Evolutionary conservation across 2,113 vertebrate genomes (phyloP).

Genomic region (Seriola quinqueradiata): DNA sequence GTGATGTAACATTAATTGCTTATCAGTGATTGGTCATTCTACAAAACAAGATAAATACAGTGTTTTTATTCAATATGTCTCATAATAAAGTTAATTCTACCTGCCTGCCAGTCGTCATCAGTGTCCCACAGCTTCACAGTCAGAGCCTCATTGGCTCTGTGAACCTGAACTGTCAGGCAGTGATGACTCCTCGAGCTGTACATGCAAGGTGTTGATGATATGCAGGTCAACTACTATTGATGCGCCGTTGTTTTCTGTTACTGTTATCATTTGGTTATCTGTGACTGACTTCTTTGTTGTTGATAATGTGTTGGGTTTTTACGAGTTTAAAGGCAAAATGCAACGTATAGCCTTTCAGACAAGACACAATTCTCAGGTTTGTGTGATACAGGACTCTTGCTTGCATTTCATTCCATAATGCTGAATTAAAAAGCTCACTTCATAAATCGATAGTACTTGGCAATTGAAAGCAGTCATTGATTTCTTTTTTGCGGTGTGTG

Average conservation of each 20-base stretch:
- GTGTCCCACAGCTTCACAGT: background rate
- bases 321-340: too few relatives aligned
- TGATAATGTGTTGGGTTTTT: too few relatives aligned
- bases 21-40: too few relatives aligned
- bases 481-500: too few relatives aligned
- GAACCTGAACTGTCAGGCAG: background rate
- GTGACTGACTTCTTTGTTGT: background rate
- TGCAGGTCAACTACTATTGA: background rate
- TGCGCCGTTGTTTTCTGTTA: background rate
- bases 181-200: background rate
- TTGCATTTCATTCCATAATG: too few relatives aligned
- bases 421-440: too few relatives aligned
- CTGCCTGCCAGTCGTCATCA: background rate
- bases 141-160: background rate
- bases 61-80: background rate
- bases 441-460: too few relatives aligned
- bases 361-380: too few relatives aligned
- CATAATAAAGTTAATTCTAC: background rate
- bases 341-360: too few relatives aligned
- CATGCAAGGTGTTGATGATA: background rate
- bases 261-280: background rate
- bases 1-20: too few relatives aligned
- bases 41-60: background rate
- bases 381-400: too few relatives aligned
- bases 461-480: too few relatives aligned